Evolutionary conservation across 1,140 invertebrate species (phyloP).

Genomic region (Nebria ingens): DNA sequence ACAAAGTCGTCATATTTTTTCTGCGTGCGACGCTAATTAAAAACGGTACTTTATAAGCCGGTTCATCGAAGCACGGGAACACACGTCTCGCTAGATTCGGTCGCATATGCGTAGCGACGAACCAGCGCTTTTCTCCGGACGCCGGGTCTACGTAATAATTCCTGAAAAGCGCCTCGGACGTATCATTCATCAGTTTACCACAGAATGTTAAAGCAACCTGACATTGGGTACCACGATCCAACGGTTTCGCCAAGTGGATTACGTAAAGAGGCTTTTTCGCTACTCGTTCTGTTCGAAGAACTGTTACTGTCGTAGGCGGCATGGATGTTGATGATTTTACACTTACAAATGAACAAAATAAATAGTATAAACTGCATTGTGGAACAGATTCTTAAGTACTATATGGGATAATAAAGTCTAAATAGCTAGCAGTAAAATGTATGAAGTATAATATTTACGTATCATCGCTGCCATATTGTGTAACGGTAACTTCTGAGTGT

Average conservation of each 20-base stretch:
- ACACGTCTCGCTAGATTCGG: conserved; percentile 70
- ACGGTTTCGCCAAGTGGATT: conserved; percentile 43
- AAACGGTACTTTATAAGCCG: conserved; percentile 65
- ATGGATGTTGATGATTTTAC: conserved; percentile 18
- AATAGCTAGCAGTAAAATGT: no score
- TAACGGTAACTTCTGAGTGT: conserved; percentile 25
- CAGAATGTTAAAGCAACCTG: conserved; percentile 45
- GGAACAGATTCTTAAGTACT: not conserved
- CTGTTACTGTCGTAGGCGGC: conserved; percentile 18
- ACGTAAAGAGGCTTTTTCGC: conserved; percentile 43
- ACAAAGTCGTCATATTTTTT: conserved; percentile 44
- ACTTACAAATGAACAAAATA: not conserved
- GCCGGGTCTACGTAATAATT: conserved; percentile 41
- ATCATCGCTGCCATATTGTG: conserved; percentile 25
- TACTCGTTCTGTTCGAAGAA: conserved; percentile 30
- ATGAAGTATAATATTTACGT: conserved; percentile 27
- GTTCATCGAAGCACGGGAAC: conserved; percentile 92
- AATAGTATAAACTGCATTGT: conserved; percentile 2
- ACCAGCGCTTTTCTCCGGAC: conserved; percentile 40
- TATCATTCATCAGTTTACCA: conserved; percentile 45
- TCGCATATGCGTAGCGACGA: conserved; percentile 63
- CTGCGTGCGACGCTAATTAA: conserved; percentile 52
- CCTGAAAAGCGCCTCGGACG: conserved; percentile 49
- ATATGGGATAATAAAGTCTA: no score
- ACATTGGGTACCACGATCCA: conserved; percentile 38